These are phyloP conservation scores for Charadrius vociferus DNA, from an alignment of 2,113 vertebrate genomes.

Conservation along the genomic window DNA sequence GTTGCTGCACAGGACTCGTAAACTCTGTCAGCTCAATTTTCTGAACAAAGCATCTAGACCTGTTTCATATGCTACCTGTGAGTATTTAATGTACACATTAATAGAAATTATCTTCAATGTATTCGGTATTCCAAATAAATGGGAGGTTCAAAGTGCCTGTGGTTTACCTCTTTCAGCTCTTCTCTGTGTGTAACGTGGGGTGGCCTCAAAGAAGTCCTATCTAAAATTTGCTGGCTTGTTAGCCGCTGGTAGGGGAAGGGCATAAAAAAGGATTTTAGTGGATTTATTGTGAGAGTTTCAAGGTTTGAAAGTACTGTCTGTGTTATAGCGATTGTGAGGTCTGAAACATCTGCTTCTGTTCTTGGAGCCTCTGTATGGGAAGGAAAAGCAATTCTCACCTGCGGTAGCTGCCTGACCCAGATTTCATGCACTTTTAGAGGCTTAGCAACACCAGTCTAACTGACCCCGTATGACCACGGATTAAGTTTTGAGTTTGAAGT, in stretches of 20 bases:
- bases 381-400: neutral
- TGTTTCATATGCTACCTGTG: neutral
- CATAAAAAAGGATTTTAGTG: neutral
- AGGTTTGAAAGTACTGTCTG: neutral
- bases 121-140: neutral
- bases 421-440: neutral
- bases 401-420: neutral
- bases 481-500: neutral
- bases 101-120: neutral
- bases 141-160: neutral
- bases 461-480: rapidly evolving
- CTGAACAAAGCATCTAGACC: neutral
- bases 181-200: too few relatives aligned
- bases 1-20: neutral
- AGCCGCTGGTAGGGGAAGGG: neutral
- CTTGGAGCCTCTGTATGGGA: neutral
- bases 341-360: neutral
- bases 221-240: neutral
- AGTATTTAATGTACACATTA: neutral
- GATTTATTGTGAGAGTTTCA: neutral
- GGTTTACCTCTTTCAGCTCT: neutral
- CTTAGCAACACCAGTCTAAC: neutral
- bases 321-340: neutral
- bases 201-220: neutral
- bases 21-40: neutral